phyloP scores from a whole-genome alignment of 2,797 vertebrate genomes.

The Lemur catta region DNA sequence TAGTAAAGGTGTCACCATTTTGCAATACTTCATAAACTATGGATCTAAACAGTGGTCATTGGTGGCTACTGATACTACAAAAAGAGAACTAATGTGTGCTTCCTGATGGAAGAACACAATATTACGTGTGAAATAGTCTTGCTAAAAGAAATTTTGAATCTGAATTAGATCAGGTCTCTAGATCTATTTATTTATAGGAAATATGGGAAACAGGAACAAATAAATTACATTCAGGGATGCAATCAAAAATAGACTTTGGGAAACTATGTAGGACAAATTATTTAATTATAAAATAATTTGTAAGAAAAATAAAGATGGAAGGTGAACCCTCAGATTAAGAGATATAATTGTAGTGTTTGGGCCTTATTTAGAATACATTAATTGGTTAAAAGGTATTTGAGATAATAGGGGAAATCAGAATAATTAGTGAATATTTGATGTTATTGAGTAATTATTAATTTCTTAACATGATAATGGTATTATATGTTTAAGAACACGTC shows the following conservation, averaged over 20 bases:
- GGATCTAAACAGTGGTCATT: not conserved
- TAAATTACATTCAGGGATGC: not conserved
- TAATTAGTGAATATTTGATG: not conserved
- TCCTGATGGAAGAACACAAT: not conserved
- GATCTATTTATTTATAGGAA: not conserved
- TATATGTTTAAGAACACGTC: not conserved
- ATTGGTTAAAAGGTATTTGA: not conserved
- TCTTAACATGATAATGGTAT: not conserved
- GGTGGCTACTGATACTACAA: not conserved
- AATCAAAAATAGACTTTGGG: not conserved
- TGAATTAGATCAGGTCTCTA: not conserved
- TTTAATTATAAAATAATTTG: not conserved
- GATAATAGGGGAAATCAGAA: not conserved
- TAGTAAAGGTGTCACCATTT: not conserved
- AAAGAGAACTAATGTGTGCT: not conserved
- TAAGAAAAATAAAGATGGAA: not conserved
- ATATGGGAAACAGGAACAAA: not conserved
- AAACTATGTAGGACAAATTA: not conserved
- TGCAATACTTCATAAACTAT: not conserved
- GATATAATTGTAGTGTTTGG: not conserved
- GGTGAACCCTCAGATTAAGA: not conserved
- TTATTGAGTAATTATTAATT: not conserved
- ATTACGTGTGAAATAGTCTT: not conserved
- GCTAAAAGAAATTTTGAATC: not conserved
- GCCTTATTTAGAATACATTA: not conserved